phyloP scores from a whole-genome alignment of 1,140 invertebrate genomes.

The Plutomurus gul region DNA sequence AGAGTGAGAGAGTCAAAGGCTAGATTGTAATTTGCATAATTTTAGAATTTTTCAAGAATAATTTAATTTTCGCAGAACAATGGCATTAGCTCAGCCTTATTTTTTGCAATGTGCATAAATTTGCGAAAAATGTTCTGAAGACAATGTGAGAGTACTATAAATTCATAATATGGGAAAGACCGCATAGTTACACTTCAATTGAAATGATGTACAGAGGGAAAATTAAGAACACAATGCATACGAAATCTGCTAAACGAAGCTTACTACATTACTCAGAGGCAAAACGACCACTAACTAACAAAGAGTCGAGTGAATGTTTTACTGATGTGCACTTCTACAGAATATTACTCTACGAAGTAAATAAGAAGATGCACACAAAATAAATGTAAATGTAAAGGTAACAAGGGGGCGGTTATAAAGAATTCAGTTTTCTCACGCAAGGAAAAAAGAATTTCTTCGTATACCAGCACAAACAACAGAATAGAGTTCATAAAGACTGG shows the following conservation, averaged over 20 bases:
- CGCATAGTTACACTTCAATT: too few species aligned
- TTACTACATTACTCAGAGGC: too few species aligned
- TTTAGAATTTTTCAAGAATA: neutral
- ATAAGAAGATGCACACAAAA: too few species aligned
- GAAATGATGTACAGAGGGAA: neutral
- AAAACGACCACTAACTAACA: too few species aligned
- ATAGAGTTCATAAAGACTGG: too few species aligned
- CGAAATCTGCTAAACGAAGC: too few species aligned
- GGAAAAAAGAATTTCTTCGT: neutral
- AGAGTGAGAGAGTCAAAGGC: neutral
- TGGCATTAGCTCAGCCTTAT: neutral
- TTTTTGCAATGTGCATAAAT: neutral
- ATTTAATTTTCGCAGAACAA: neutral
- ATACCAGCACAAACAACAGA: neutral
- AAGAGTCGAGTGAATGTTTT: too few species aligned
- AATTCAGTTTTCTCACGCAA: constrained; percentile 4
- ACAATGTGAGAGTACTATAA: neutral
- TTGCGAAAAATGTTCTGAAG: neutral
- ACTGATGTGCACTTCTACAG: too few species aligned
- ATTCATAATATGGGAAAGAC: neutral
- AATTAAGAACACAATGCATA: neutral
- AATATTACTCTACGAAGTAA: too few species aligned
- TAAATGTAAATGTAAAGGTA: neutral
- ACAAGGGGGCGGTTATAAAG: neutral
- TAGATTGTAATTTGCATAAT: constrained; percentile 6